Evolutionary conservation across 2,113 vertebrate species (phyloP), one percentile per base, ranked within the genome.

Genomic region (Aix galericulata): DNA sequence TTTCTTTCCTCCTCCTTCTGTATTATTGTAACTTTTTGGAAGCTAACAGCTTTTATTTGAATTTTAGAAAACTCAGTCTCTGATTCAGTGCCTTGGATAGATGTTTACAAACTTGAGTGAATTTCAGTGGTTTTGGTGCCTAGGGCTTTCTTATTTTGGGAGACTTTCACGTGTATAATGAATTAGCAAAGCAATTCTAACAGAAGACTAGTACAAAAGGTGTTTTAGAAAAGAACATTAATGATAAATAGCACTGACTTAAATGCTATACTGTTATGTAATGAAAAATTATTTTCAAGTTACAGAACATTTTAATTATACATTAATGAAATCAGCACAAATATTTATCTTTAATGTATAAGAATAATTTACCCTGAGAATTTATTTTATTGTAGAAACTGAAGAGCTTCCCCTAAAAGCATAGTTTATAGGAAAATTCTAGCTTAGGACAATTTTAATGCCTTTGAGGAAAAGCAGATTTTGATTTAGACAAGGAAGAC

Each of bases 171-270:
- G 86, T 88, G 44, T 40, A 67, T 32, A 83, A 88, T 85, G 75
- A 96, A 92, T 38, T 31, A 90, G 31, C 22, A 83, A 88, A 86
- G 80, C 64, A 78, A 93, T 89, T 90, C 66, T 68, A 72, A 58
- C 66, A 95, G 55, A 66, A 74, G 78, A 86, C 27, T 64, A 20
- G 25, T 90, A 63, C 48, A 82, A 76, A 74, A 88, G 42, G 42
- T 91, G 73, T 53, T 94, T 86, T 17, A 50, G 62, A 52, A 89
- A 81, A 58, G 16, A 87, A 90, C 59, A 82, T 68, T 36, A 29
- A 76, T 53, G 80, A 85, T 82, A 94, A 91, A 81, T 21, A 80
- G 48, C 32, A 38, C 50, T 40, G 50, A 40, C 40, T 73, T 31
- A 29, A 31, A 5, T 56, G 27, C 27, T 55, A 36, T 55, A 15